Percentiles rank a stretch among this genome's conserved stretches.
These are phyloP conservation scores for Cecropterus lyciades DNA, from an alignment of 1,140 invertebrate genomes.

Conservation along the genomic window DNA sequence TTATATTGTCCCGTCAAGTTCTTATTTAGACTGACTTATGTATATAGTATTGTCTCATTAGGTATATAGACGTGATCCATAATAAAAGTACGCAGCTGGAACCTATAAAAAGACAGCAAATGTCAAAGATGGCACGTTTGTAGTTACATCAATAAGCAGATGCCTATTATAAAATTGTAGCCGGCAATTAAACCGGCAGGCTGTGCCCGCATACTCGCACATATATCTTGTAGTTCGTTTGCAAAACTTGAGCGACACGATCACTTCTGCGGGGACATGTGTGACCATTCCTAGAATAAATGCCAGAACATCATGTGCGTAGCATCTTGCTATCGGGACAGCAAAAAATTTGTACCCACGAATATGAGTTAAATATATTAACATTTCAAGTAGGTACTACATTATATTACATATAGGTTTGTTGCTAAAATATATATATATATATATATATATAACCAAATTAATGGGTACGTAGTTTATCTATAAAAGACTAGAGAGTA, in stretches of 20 bases:
- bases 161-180: constrained; percentile 47
- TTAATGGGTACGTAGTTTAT: too few relatives aligned
- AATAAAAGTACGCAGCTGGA: not conserved
- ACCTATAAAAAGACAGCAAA: constrained; percentile 1
- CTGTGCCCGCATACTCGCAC: constrained; percentile 44
- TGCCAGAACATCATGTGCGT: constrained; percentile 57
- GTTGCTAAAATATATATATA: too few relatives aligned
- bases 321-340: constrained; percentile 54
- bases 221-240: constrained; percentile 34
- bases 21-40: not conserved
- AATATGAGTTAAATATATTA: constrained; percentile 2
- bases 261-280: constrained; percentile 52
- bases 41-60: not conserved
- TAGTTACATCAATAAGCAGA: constrained; percentile 44
- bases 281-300: constrained; percentile 69
- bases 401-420: too few relatives aligned
- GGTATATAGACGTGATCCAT: not conserved
- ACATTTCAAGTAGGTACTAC: constrained; percentile 5
- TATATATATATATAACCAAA: too few relatives aligned
- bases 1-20: too few relatives aligned
- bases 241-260: constrained; percentile 49
- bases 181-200: constrained; percentile 51
- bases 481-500: too few relatives aligned
- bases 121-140: constrained; percentile 14
- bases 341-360: constrained; percentile 58